phyloP scores from a whole-genome alignment of 2,113 vertebrate genomes.

The Platanista minor region DNA sequence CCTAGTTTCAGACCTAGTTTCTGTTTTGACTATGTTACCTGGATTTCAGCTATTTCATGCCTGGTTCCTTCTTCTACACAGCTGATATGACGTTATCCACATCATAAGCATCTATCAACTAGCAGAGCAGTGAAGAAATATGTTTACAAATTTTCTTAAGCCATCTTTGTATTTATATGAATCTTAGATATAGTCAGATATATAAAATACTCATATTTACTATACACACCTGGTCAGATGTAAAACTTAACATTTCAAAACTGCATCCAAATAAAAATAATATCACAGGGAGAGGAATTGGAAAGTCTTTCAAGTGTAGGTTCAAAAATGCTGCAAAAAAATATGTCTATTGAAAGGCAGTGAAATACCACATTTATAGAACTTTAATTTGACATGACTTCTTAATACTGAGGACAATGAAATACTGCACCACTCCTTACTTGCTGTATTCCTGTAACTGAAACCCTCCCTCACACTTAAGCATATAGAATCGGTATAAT shows the following conservation, averaged over 20 bases:
- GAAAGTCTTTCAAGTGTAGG: conserved; percentile 58
- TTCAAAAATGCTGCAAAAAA: conserved; percentile 71
- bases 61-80: not conserved
- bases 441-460: not conserved
- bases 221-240: conserved; percentile 60
- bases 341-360: conserved; percentile 38
- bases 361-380: not conserved
- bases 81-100: not conserved
- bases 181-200: not conserved
- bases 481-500: not conserved
- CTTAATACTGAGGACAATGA: not conserved
- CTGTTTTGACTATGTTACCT: not conserved
- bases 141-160: not conserved
- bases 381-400: not conserved
- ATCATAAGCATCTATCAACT: not conserved
- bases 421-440: not conserved
- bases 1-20: not conserved
- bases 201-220: not conserved
- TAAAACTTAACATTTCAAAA: conserved; percentile 67
- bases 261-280: conserved; percentile 65
- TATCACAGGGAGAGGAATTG: conserved; percentile 67
- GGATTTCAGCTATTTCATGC: not conserved
- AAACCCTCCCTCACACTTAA: not conserved
- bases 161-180: not conserved
- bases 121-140: not conserved